A percentile compares a stretch with the other conserved stretches of the same genome.
Evolutionary conservation across 1,140 invertebrate species (phyloP).

Genomic region (Lanistes nyassanus): DNA sequence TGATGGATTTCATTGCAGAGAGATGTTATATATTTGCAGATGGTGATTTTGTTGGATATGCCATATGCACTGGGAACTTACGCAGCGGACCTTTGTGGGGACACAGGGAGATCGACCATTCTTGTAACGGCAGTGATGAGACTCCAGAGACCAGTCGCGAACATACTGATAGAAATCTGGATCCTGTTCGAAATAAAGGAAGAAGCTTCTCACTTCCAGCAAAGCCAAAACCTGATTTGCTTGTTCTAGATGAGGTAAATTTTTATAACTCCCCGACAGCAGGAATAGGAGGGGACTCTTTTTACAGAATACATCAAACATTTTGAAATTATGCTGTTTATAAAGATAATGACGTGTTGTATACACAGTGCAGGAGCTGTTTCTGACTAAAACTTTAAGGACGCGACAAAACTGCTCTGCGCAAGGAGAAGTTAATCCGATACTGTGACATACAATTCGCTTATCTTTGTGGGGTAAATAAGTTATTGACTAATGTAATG

Average conservation of each 20-base stretch:
- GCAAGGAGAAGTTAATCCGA: too few relatives aligned
- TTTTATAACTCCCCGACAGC: neutral
- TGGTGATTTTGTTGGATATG: slow-evolving; percentile 36
- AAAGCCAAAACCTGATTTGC: slow-evolving; percentile 12
- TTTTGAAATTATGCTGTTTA: too few relatives aligned
- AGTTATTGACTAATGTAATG: too few relatives aligned
- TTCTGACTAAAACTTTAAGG: too few relatives aligned
- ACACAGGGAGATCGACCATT: slow-evolving; percentile 26
- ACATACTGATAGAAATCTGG: neutral
- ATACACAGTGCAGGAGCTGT: too few relatives aligned
- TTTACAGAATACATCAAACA: too few relatives aligned
- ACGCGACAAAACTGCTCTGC: too few relatives aligned
- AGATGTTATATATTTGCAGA: slow-evolving; percentile 21
- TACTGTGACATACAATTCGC: too few relatives aligned
- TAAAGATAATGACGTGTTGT: too few relatives aligned
- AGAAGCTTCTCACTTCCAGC: neutral
- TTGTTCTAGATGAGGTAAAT: slow-evolving; percentile 1
- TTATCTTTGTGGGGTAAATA: too few relatives aligned
- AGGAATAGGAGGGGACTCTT: too few relatives aligned
- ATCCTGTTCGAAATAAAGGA: neutral
- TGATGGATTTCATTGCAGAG: too few relatives aligned
- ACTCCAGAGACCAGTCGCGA: neutral
- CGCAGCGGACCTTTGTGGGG: slow-evolving; percentile 42
- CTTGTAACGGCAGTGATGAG: slow-evolving; percentile 20
- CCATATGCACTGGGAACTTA: slow-evolving; percentile 45